phyloP scores from a whole-genome alignment of 2,797 vertebrate species.

The Valencia hispanica region DNA sequence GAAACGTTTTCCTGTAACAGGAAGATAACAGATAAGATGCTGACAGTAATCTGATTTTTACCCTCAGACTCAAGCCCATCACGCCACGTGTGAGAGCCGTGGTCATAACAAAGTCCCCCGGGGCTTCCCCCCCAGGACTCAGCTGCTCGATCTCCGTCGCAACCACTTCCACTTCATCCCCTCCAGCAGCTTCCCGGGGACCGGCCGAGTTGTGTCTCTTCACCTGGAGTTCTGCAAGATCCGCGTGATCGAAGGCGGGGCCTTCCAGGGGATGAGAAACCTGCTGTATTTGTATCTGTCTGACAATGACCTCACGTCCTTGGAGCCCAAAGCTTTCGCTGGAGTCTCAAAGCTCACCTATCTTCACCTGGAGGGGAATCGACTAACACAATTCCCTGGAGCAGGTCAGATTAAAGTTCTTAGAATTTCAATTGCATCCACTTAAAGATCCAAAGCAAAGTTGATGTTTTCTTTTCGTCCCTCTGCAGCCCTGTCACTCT shows the following conservation, averaged over 20 bases:
- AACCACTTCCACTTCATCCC: conserved; percentile 85
- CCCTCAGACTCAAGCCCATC: conserved; percentile 71
- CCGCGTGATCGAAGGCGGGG: conserved; percentile 71
- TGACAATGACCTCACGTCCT: conserved; percentile 81
- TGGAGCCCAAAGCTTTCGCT: conserved; percentile 77
- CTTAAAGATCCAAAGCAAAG: background rate
- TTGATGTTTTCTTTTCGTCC: background rate
- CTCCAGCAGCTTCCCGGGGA: conserved; percentile 77
- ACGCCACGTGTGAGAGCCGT: conserved; percentile 83
- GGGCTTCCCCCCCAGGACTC: conserved; percentile 83
- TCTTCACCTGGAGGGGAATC: conserved; percentile 88
- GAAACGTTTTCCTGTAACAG: background rate
- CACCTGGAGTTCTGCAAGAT: conserved; percentile 89
- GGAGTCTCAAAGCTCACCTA: conserved; percentile 84
- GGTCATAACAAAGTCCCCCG: conserved; percentile 82
- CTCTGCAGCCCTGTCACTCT: conserved; percentile 64
- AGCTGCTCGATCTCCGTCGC: conserved; percentile 84
- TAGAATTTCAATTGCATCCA: background rate
- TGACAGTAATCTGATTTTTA: too few species aligned
- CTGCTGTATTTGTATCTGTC: conserved; percentile 92
- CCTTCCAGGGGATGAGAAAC: conserved; percentile 83
- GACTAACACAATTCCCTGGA: conserved; percentile 79
- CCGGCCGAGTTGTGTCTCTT: conserved; percentile 84
- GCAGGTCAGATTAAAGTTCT: conserved; percentile 52
- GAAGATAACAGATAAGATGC: background rate